phyloP scores from a whole-genome alignment of 2,888 invertebrate species.

The Andrena praecox region DNA sequence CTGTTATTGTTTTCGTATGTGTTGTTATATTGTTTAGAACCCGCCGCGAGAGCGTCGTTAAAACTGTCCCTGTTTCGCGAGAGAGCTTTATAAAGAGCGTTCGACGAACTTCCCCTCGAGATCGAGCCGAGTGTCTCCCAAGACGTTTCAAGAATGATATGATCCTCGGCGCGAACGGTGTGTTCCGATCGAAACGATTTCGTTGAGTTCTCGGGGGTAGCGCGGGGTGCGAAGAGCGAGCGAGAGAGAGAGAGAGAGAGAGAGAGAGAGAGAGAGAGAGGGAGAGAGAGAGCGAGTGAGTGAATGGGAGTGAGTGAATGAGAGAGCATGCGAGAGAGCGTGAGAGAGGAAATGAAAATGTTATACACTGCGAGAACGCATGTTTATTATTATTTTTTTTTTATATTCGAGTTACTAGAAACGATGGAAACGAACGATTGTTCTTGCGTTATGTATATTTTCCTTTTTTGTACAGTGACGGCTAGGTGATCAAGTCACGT shows the following conservation, averaged over 20 bases:
- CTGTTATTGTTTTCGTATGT: constrained; percentile 2
- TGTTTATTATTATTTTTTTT: constrained; percentile 35
- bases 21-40: not conserved
- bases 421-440: constrained; percentile 17
- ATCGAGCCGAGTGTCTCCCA: not conserved
- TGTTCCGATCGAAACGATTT: constrained; percentile 6
- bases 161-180: no score
- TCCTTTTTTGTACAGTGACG: constrained; percentile 35
- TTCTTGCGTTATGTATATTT: constrained; percentile 49
- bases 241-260: not conserved
- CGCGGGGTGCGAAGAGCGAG: constrained; percentile 20
- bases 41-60: not conserved
- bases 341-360: constrained; percentile 31
- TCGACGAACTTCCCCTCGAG: constrained; percentile 11
- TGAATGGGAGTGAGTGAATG: not conserved
- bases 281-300: not conserved
- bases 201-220: constrained; percentile 5
- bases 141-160: no score
- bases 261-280: no score
- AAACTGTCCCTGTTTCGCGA: not conserved
- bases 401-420: constrained; percentile 44
- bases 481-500: constrained; percentile 33
- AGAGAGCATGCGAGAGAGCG: not conserved
- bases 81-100: constrained; percentile 30
- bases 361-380: constrained; percentile 35